Evolutionary conservation across 1,140 invertebrate genomes (phyloP).

Genomic region (Magallana ariakensis): DNA sequence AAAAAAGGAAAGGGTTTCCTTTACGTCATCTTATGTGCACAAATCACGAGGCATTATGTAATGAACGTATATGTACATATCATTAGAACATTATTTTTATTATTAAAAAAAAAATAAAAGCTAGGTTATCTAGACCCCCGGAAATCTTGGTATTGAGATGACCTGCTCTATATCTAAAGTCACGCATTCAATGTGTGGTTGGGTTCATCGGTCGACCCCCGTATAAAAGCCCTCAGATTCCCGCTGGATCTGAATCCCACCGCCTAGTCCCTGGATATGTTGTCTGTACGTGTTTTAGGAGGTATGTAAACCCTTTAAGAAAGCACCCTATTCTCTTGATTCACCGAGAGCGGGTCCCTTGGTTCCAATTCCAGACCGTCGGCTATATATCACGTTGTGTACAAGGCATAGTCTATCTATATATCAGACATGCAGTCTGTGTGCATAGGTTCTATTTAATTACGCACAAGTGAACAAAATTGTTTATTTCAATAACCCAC

Average conservation of each 20-base stretch:
- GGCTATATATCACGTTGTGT: no score
- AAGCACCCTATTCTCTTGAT: background rate
- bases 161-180: constrained; percentile 28
- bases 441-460: no score
- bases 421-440: no score
- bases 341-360: no score
- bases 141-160: background rate
- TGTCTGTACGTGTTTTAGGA: constrained; percentile 20
- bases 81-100: background rate
- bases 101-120: constrained; percentile 11
- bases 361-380: no score
- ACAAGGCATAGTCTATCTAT: no score
- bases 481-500: no score
- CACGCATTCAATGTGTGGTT: constrained; percentile 12
- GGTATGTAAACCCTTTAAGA: constrained; percentile 8
- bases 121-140: constrained; percentile 20
- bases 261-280: background rate
- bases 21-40: background rate
- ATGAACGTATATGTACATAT: background rate
- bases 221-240: constrained; percentile 17
- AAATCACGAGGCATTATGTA: background rate
- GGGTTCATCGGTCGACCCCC: background rate
- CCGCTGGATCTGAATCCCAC: background rate
- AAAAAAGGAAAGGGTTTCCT: no score
- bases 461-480: no score